Base-by-base conservation (phyloP, 2,113 vertebrate species). In the Hoplias malabaricus region DNA sequence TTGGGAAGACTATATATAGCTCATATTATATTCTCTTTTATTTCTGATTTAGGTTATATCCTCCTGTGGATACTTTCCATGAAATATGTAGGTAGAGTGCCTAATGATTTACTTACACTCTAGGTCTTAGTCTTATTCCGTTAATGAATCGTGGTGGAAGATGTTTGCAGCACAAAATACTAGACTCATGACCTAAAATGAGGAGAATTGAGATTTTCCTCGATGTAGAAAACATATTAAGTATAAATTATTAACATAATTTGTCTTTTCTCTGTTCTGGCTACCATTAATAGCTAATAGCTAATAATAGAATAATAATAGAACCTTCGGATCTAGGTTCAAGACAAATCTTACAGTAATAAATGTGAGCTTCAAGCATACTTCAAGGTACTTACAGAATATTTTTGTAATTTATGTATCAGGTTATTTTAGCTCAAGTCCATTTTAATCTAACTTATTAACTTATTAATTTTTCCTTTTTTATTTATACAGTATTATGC, bases 41-140 rank as follows among this genome's bases (percentile, higher is more conserved):
- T 66, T 50, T 62, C 48, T 59, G 61, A 53, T 53, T 23, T 33
- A 50, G 23, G 73, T 53, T 31, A 65, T 50, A 11, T n/a, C 53
- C 50, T 46, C 31, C 57, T 69, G 50, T 46, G 63, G 65, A 33
- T 46, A 19, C 25, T 42, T 54, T 75, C 48, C 73, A 56, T 66
- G 75, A 69, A 54, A 57, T 46, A 69, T 69, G 50, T 33, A 43
- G 50, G 74, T 50, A 33, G 54, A 23, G 31, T 33, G 6, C 27
- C n/a, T 59, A 25, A 25, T 69, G 65, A 43, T 77, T 68, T 46
- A 19, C 48, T 59, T 69, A 40, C 25, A 33, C 33, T 43, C 25
- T 67, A n/a, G 75, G 19, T 3, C 75, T 10, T 4, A 14, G 19
- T 77, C 27, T 16, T 57, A 33, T 69, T 21, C 53, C 65, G 57